phyloP scores from a whole-genome alignment of 2,888 invertebrate genomes.

The Netelia virgata region DNA sequence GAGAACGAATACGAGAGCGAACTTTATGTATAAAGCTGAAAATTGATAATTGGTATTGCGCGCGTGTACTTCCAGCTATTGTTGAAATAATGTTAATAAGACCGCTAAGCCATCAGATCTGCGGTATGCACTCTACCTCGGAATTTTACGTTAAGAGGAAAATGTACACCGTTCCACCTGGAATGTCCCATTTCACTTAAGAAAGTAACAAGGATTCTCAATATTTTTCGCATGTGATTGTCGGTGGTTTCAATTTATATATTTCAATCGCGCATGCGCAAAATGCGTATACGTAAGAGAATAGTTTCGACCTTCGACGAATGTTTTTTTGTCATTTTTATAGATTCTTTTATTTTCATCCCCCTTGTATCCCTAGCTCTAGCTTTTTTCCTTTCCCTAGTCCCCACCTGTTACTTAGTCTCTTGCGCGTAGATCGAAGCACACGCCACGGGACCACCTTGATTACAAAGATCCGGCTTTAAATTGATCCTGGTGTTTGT shows the following conservation, averaged over 20 bases:
- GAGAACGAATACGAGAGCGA: background rate
- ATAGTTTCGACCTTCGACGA: background rate
- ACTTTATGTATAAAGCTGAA: background rate
- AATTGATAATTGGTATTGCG: background rate
- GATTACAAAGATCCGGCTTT: constrained; percentile 84
- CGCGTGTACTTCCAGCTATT: background rate
- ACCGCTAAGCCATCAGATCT: too few relatives aligned
- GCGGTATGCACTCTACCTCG: background rate
- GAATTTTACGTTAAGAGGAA: background rate
- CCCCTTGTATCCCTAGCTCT: constrained; percentile 6
- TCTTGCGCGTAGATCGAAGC: constrained; percentile 63
- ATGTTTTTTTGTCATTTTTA: background rate
- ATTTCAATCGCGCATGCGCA: background rate
- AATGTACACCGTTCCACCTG: background rate
- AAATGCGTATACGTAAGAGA: background rate
- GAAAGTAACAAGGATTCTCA: constrained; percentile 13
- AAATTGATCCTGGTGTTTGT: constrained; percentile 82
- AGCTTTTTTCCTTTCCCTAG: background rate
- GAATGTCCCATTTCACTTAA: background rate
- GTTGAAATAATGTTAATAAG: background rate
- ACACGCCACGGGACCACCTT: constrained; percentile 77
- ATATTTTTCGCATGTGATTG: constrained; percentile 58
- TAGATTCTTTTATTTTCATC: constrained; percentile 1
- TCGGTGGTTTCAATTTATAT: background rate
- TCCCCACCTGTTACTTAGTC: background rate